Base-by-base conservation (phyloP, 1,140 invertebrate genomes). In the Octopus bimaculoides region DNA sequence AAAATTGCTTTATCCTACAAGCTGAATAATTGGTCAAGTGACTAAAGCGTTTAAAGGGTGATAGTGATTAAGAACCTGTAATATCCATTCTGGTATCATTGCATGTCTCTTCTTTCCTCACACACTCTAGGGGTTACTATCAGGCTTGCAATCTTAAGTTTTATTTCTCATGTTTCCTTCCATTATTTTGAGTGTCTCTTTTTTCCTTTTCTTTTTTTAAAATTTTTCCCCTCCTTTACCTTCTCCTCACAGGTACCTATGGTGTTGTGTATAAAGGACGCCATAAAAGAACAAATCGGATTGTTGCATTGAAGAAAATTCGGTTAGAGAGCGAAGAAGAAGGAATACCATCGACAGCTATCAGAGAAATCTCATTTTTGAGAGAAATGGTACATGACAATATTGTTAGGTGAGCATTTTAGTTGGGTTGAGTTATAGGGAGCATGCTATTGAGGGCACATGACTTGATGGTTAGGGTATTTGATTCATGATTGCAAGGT, bases 251-350 rank as follows among this genome's bases (percentile, higher is more conserved):
- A 93, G 97, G 96, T 71, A 97, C 96, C 52, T 98, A 98, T 91
- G 97, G 97, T 78, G 95, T 99, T 82, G 97, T 99, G 17, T 99
- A 98, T 88, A 98, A 98, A 92, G 97, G 96, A 0, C 94, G 92
- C 87, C 94, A 98, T 89, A 94, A 93, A 86, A 89, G 93, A 69
- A 97, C 94, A 17, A 94, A 95, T 78, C 93, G 95, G 89, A 92
- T 96, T 89, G 96, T 98, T 17, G 97, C 97, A 0, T 91, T 99
- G 52, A 99, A 99, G 90, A 98, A 97, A 92, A 98, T 99, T 83
- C 93, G 96, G 84, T 91, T 99, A 26, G 97, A 98, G 91, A 95
- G 94, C 95, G 98, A 93, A 93, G 95, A 91, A 80, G 96, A 98
- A 91, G 97, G 97, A 12, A 95, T 99, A 1, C 97, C 97, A 66